Evolutionary conservation across 2,888 invertebrate genomes (phyloP).

Genomic region (Platynereis dumerilii): DNA sequence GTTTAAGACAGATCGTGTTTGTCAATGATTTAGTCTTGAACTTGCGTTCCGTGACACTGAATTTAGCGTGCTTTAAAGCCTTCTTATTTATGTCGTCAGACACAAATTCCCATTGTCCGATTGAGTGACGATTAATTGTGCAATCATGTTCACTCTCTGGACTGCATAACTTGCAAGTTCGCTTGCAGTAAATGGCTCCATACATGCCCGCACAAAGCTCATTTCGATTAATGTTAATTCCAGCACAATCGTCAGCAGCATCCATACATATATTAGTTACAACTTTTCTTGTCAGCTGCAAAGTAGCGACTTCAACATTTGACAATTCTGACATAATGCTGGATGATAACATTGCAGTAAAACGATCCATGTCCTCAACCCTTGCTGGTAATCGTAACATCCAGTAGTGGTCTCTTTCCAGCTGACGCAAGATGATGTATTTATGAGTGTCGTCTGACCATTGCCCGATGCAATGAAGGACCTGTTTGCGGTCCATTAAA

Average conservation of each 20-base stretch:
- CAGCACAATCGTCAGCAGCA: slow-evolving; percentile 3
- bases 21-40: neutral
- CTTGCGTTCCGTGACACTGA: neutral
- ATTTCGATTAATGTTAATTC: neutral
- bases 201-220: neutral
- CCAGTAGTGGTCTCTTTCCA: neutral
- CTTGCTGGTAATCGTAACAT: neutral
- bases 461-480: neutral
- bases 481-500: neutral
- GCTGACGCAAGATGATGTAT: neutral
- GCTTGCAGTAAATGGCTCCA: slow-evolving; percentile 1
- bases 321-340: neutral
- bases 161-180: neutral
- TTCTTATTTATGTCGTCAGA: neutral
- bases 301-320: neutral
- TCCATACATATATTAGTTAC: neutral
- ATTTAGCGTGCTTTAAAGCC: neutral
- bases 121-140: neutral
- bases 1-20: neutral
- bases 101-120: slow-evolving; percentile 4
- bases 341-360: neutral
- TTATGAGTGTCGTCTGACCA: neutral
- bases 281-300: neutral
- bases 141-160: neutral
- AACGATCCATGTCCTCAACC: neutral